These are phyloP conservation scores for Bambusicola thoracicus DNA, from an alignment of 2,113 vertebrate genomes.

Conservation along the genomic window DNA sequence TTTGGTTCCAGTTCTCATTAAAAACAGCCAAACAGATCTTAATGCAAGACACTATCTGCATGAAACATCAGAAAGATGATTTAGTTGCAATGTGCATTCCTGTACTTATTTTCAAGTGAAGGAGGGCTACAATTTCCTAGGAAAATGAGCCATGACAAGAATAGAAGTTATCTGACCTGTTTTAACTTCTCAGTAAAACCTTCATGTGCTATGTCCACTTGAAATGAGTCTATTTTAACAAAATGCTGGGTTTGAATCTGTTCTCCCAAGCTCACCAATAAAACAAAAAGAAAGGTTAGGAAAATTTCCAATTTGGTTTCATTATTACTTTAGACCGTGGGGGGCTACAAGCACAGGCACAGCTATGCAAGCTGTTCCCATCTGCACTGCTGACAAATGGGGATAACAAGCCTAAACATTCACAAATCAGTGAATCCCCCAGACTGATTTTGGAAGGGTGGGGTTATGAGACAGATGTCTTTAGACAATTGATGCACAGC, in stretches of 20 bases:
- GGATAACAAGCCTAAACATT: not conserved
- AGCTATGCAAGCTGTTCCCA: not conserved
- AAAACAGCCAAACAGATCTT: not conserved
- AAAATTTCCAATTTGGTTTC: not conserved
- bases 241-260: not conserved
- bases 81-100: not conserved
- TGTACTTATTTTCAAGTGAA: not conserved
- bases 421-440: not conserved
- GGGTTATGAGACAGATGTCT: not conserved
- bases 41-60: not conserved
- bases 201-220: not conserved
- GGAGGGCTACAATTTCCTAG: not conserved
- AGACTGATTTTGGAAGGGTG: not conserved
- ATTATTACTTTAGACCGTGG: not conserved
- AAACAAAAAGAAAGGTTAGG: not conserved
- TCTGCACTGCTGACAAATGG: not conserved
- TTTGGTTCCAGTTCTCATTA: not conserved
- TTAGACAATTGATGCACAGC: not conserved
- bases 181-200: not conserved
- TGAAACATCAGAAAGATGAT: not conserved
- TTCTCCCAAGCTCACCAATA: not conserved
- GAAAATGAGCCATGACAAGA: not conserved
- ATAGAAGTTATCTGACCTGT: not conserved
- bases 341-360: fast-evolving
- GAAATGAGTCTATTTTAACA: not conserved